Percentiles rank a stretch among this genome's conserved stretches.
Evolutionary conservation across 2,888 invertebrate genomes (phyloP).

Genomic region (Ceraclea dissimilis): DNA sequence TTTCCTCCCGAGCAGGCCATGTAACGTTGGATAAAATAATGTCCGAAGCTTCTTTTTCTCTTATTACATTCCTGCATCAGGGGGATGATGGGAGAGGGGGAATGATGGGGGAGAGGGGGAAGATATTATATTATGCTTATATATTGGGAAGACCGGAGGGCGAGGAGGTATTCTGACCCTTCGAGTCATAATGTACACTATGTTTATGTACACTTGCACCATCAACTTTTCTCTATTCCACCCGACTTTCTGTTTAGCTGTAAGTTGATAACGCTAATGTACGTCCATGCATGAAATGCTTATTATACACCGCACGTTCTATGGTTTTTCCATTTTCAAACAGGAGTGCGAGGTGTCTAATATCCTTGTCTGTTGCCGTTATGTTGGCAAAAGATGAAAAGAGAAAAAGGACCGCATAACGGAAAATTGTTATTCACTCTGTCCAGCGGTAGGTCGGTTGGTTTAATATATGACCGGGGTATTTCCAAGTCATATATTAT

Average conservation of each 20-base stretch:
- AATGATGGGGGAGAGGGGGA: conserved; percentile 10
- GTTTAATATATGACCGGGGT: conserved; percentile 50
- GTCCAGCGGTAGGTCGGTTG: conserved; percentile 50
- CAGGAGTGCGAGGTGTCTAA: conserved; percentile 32
- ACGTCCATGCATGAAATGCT: conserved; percentile 54
- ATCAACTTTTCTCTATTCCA: conserved; percentile 12
- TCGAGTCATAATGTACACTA: conserved; percentile 51
- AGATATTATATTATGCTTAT: not conserved
- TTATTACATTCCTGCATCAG: conserved; percentile 18
- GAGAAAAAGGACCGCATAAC: conserved; percentile 46
- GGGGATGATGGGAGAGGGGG: conserved; percentile 15
- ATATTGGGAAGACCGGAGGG: conserved; percentile 4
- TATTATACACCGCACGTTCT: conserved; percentile 53
- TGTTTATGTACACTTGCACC: conserved; percentile 46
- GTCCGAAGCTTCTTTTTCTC: conserved; percentile 25
- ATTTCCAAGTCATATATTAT: conserved; percentile 53
- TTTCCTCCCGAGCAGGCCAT: too few species aligned
- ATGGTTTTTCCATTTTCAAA: conserved; percentile 32
- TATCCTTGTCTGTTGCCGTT: conserved; percentile 33
- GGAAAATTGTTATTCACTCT: conserved; percentile 54
- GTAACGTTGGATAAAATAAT: conserved; percentile 29
- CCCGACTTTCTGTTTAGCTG: not conserved
- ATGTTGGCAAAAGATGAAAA: conserved; percentile 32
- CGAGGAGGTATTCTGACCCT: conserved; percentile 43
- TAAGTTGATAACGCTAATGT: conserved; percentile 25